Conservation (phyloP, 2,113 vertebrate species). For the Gobius niger region DNA sequence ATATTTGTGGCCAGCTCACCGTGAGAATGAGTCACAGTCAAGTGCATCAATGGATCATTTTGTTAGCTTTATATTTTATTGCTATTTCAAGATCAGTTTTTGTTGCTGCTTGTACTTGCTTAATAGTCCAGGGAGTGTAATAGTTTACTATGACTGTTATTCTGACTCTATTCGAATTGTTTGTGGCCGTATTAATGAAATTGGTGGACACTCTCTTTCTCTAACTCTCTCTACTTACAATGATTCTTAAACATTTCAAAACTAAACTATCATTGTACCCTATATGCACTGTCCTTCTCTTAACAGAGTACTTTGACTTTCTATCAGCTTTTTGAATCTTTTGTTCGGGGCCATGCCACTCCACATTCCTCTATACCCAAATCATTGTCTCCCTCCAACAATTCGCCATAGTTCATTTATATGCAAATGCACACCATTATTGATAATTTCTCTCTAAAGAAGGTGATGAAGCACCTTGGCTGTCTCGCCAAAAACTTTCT, state of each 20-base stretch:
- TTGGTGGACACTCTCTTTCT: too few species aligned
- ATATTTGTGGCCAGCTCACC: slow-evolving; percentile 16
- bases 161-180: too few species aligned
- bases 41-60: slow-evolving; percentile 1
- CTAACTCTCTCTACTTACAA: too few species aligned
- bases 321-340: slow-evolving; percentile 36
- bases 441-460: slow-evolving; percentile 57
- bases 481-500: slow-evolving; percentile 24
- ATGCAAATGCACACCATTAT: slow-evolving; percentile 62
- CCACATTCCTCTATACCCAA: slow-evolving; percentile 37
- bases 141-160: too few species aligned
- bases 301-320: slow-evolving; percentile 16
- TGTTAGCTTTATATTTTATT: background rate
- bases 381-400: slow-evolving; percentile 42
- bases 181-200: too few species aligned
- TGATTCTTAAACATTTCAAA: background rate
- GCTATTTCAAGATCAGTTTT: too few species aligned
- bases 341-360: slow-evolving; percentile 29
- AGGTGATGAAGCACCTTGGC: slow-evolving; percentile 27
- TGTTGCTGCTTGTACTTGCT: too few species aligned
- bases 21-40: slow-evolving; percentile 15
- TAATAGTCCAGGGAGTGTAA: too few species aligned
- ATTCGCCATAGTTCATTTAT: slow-evolving; percentile 63
- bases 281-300: background rate
- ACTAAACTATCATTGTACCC: background rate